Evolutionary conservation across 1,140 invertebrate genomes (phyloP).

Genomic region (Pseudomyrmex concolor): DNA sequence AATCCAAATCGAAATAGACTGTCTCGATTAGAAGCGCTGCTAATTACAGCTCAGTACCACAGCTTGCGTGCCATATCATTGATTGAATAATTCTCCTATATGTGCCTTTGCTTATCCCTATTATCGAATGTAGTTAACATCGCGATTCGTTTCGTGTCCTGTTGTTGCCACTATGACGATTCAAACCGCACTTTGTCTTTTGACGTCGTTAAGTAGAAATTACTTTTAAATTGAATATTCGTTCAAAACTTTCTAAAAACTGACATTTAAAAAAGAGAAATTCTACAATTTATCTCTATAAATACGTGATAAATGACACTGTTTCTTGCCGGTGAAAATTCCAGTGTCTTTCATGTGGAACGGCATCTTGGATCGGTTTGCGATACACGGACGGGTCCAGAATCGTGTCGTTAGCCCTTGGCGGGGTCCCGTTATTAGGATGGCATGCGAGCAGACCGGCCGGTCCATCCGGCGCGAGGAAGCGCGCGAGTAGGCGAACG

Average conservation of each 20-base stretch:
- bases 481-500: constrained; percentile 32
- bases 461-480: constrained; percentile 49
- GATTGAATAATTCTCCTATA: constrained; percentile 53
- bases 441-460: constrained; percentile 70
- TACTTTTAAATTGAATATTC: too few relatives aligned
- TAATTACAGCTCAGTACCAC: constrained; percentile 51
- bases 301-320: constrained; percentile 2
- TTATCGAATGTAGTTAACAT: constrained; percentile 25
- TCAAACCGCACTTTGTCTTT: background rate
- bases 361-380: constrained; percentile 19
- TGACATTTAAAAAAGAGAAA: too few relatives aligned
- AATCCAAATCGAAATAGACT: constrained; percentile 38
- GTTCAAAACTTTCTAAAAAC: too few relatives aligned
- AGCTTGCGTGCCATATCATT: constrained; percentile 8
- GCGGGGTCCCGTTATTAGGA: constrained; percentile 76
- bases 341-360: background rate
- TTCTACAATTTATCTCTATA: background rate
- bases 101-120: constrained; percentile 8
- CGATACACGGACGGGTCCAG: constrained; percentile 59
- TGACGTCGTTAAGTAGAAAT: too few relatives aligned
- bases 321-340: background rate
- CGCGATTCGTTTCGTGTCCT: background rate
- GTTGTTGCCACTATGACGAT: background rate
- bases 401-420: constrained; percentile 72
- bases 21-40: constrained; percentile 56